These are phyloP conservation scores for Conchocele bisecta DNA, from an alignment of 2,888 invertebrate species.

Conservation along the genomic window DNA sequence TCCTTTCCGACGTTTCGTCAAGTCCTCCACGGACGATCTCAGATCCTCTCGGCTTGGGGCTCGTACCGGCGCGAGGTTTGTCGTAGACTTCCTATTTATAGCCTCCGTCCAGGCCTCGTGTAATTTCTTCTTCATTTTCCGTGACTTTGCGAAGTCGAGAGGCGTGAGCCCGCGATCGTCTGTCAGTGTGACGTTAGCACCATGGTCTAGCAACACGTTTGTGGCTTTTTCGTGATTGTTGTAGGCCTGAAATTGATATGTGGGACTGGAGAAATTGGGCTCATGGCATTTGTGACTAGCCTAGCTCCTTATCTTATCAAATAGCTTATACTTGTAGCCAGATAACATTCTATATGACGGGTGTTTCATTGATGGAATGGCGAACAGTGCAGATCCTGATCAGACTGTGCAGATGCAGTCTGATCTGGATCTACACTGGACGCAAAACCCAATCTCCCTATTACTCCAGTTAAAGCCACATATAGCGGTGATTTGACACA, in stretches of 20 bases:
- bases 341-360: too few relatives aligned
- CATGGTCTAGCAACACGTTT: constrained; percentile 70
- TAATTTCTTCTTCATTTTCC: constrained; percentile 74
- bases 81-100: constrained; percentile 58
- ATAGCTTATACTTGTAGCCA: too few relatives aligned
- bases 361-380: too few relatives aligned
- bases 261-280: too few relatives aligned
- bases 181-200: constrained; percentile 77
- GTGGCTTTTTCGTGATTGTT: constrained; percentile 79
- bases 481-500: too few relatives aligned
- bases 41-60: constrained; percentile 59
- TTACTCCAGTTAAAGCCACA: too few relatives aligned
- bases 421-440: too few relatives aligned
- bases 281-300: too few relatives aligned
- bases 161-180: constrained; percentile 80
- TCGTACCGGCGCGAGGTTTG: constrained; percentile 69
- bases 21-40: constrained; percentile 56
- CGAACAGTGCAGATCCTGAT: too few relatives aligned
- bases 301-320: too few relatives aligned
- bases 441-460: too few relatives aligned
- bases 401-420: too few relatives aligned
- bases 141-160: constrained; percentile 78
- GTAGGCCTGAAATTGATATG: constrained; percentile 79
- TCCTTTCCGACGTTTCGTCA: constrained; percentile 59
- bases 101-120: constrained; percentile 79